Evolutionary conservation across 2,888 invertebrate species (phyloP), one percentile per base, ranked within the genome.

Genomic region (Magallana nippona): DNA sequence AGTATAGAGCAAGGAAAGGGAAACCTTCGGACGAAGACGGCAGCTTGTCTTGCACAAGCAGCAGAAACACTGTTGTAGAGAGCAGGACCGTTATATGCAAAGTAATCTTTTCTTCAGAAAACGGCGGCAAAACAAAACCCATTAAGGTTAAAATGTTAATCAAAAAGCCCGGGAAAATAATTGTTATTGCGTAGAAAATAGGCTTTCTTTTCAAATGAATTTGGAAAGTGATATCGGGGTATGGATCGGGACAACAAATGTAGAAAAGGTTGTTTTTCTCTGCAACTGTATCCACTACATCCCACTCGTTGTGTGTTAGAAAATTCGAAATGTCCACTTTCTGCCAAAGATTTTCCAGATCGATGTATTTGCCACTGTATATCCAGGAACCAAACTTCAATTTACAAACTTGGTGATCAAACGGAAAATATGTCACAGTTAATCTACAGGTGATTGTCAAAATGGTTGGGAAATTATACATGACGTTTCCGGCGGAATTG

Each of bases 321-420:
- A 81, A 62, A 62, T 11, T 44, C 5, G 44, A 55, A 32, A 62
- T n/a, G n/a, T 81, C 81, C 22, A 62, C 81, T n/a, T 62, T 19
- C 13, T 60, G 13, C 17, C 17, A 10, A 10, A 27, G 22, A 1
- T n/a, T 57, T 81, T 32, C 55, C n/a, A 81, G 13, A n/a, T 81
- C 81, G 44, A 81, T 19, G 15, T 57, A 13, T 17, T 81, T 81
- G 2, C 81, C 81, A 2, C 27, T n/a, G 22, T 81, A 62, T 13
- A 60, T 81, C 81, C 81, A 81, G n/a, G 81, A 81, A n/a, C 81
- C 81, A 17, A 81, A 81, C 63, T 32, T 81, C 17, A 81, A 44
- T 10, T 55, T 62, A 22, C 81, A 81, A 8, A 60, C 32, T 57
- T 81, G 81, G 19, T 62, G 32, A n/a, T 81, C 81, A 57, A 57